phyloP scores from a whole-genome alignment of 2,797 vertebrate species.

The Ataeniobius toweri region DNA sequence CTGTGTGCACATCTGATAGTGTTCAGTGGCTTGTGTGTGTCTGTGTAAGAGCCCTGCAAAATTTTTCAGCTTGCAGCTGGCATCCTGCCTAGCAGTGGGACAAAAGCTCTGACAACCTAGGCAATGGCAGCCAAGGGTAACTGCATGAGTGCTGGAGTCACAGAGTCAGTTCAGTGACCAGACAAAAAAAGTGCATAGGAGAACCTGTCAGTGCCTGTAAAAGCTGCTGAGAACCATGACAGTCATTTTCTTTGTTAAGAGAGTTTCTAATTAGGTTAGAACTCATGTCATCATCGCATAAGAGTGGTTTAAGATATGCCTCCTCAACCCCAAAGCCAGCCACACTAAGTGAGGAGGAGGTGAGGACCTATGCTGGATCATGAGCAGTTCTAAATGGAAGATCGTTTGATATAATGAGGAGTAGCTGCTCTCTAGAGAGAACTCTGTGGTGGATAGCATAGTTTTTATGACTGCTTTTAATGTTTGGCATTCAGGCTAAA shows the following conservation, averaged over 20 bases:
- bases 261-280: conserved; percentile 63
- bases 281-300: conserved; percentile 55
- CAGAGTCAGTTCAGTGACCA: conserved; percentile 37
- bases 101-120: conserved; percentile 54
- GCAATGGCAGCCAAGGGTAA: conserved; percentile 57
- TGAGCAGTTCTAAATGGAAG: conserved; percentile 58
- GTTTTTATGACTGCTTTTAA: conserved; percentile 62
- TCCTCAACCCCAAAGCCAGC: conserved; percentile 28
- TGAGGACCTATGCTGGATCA: conserved; percentile 45
- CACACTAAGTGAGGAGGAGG: conserved; percentile 44
- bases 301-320: conserved; percentile 54
- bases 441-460: conserved; percentile 50
- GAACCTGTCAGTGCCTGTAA: conserved; percentile 39
- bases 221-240: conserved; percentile 37
- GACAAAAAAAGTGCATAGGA: conserved; percentile 25
- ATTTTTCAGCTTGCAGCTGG: conserved; percentile 49
- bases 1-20: conserved; percentile 24
- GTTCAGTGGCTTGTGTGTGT: conserved; percentile 14
- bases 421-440: conserved; percentile 57
- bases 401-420: conserved; percentile 74
- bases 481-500: conserved; percentile 56
- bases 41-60: conserved; percentile 19
- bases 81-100: conserved; percentile 46
- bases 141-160: conserved; percentile 43
- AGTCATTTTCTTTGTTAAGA: conserved; percentile 31